Percentiles rank a stretch among this genome's conserved stretches.
Conservation (phyloP, 2,113 vertebrate species). For the Acrocephalus kingi region DNA sequence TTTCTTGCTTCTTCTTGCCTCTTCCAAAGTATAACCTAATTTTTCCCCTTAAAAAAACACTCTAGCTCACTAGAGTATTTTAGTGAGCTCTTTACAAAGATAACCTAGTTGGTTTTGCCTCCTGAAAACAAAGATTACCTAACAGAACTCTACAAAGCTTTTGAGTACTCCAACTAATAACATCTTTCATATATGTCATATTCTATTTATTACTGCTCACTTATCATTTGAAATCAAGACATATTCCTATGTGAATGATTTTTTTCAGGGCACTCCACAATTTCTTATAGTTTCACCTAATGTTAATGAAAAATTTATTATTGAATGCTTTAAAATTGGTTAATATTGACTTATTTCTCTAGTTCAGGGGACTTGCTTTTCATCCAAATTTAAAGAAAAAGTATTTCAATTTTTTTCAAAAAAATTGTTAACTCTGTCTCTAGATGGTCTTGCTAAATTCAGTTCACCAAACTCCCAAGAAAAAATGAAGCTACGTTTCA, state of each 20-base stretch:
- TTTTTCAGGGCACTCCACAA: not conserved
- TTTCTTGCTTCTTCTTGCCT: not conserved
- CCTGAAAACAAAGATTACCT: not conserved
- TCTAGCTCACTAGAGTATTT: not conserved
- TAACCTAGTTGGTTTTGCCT: not conserved
- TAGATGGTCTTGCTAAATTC: not conserved
- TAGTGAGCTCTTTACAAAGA: not conserved
- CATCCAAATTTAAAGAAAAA: not conserved
- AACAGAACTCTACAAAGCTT: not conserved
- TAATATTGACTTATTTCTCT: not conserved
- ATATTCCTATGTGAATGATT: not conserved
- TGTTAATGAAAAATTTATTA: not conserved
- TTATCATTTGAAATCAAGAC: not conserved
- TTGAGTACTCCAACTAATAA: not conserved
- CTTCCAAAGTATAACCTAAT: not conserved
- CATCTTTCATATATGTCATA: not conserved
- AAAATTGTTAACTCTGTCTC: not conserved
- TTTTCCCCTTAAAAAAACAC: not conserved
- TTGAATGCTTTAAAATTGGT: not conserved
- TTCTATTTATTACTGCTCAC: not conserved
- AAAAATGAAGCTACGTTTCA: not conserved
- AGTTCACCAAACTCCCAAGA: not conserved
- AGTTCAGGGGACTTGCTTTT: not conserved
- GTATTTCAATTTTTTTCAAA: not conserved
- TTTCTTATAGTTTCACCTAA: not conserved